phyloP scores from a whole-genome alignment of 1,140 invertebrate genomes.

The Eriosoma lanigerum region DNA sequence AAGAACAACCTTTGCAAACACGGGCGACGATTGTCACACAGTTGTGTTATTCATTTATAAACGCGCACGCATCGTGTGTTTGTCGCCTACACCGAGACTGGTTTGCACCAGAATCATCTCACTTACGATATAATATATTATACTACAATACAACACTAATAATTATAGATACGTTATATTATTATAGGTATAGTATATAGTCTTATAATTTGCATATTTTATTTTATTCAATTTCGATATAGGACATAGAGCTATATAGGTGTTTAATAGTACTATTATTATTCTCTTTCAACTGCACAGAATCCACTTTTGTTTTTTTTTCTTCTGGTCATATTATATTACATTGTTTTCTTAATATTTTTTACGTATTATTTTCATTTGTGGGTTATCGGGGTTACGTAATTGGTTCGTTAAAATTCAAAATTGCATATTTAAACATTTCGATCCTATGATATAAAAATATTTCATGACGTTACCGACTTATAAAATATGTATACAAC shows the following conservation, averaged over 20 bases:
- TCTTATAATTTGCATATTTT: too few species aligned
- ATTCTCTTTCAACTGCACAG: too few species aligned
- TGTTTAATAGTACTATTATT: too few species aligned
- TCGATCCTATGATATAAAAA: background rate
- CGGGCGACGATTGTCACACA: background rate
- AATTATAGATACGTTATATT: too few species aligned
- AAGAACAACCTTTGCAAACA: background rate
- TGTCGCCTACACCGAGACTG: conserved; percentile 29
- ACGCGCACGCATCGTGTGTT: background rate
- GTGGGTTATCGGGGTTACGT: background rate
- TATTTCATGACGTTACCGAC: background rate
- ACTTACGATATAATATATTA: too few species aligned
- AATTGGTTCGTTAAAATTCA: conserved; percentile 18
- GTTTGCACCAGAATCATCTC: background rate
- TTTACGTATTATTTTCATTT: background rate
- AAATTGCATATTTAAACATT: background rate
- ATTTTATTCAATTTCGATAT: too few species aligned
- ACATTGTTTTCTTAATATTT: conserved; percentile 7
- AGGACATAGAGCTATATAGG: too few species aligned
- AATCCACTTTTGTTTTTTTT: too few species aligned
- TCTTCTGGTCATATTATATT: too few species aligned
- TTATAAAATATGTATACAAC: too few species aligned
- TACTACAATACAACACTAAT: too few species aligned
- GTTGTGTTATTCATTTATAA: conserved; percentile 39
- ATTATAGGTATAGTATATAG: too few species aligned